Evolutionary conservation across 2,797 vertebrate genomes (phyloP), one percentile per base, ranked within the genome.

Genomic region (Hemitrygon akajei): DNA sequence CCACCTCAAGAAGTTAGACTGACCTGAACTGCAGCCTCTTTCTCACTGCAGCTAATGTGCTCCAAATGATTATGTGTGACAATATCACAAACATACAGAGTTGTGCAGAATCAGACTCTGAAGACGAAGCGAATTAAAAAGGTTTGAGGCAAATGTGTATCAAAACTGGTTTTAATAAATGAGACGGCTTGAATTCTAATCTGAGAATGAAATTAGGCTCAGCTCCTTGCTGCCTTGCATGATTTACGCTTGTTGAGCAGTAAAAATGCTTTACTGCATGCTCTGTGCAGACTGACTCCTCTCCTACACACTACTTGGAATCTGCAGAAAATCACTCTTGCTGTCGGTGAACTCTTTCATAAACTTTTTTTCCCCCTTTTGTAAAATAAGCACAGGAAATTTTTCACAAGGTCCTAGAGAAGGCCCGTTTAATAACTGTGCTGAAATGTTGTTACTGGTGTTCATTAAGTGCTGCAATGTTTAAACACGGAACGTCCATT

Each of bases 231-330:
- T 75, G 69, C 25, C 66, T 66, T 93, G 37, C 71, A 93, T 93
- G 91, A 93, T 93, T 93, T 93, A 93, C 91, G n/a, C 27, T 40
- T 37, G 0, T 75, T 16, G 1, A 58, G 91, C 71, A 93, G 91
- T 93, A 93, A 93, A 93, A 75, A n/a, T 76, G 73, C 73, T 93
- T 75, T 47, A 93, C 69, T 58, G 91, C 34, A n/a, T 75, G 73
- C 25, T 93, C 71, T 76, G 47, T 93, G 16, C 69, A 93, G 91
- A 93, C 91, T 93, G 91, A 76, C 40, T 93, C 91, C 71, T 93
- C 91, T 93, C 91, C 91, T 76, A 93, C 91, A 93, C 91, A 93
- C 76, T 92, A 92, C 75, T 92, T 93, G 91, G 91, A 93, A 93
- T 93, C 91, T 93, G 66, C 91, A 76, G 66, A 34, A 91, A 71